phyloP scores from a whole-genome alignment of 2,113 vertebrate species.

The Solea senegalensis region DNA sequence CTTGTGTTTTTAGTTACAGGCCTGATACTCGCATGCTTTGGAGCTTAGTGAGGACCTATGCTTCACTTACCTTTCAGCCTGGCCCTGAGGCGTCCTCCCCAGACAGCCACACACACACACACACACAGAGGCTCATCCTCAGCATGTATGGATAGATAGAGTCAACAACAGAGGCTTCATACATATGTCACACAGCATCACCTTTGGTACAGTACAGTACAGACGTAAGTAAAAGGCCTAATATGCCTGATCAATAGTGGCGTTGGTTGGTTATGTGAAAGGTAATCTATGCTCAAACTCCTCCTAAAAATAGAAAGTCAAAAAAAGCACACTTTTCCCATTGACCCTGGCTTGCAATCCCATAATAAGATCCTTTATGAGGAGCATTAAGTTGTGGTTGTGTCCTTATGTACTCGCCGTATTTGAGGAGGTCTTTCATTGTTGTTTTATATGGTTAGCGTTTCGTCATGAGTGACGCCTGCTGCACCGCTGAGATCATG shows the following conservation, averaged over 20 bases:
- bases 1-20: slow-evolving; percentile 78
- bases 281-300: neutral
- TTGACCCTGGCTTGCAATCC: slow-evolving; percentile 15
- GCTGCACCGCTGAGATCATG: slow-evolving; percentile 70
- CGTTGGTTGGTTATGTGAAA: slow-evolving; percentile 22
- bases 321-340: neutral
- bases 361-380: slow-evolving; percentile 43
- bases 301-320: slow-evolving; percentile 47
- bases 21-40: slow-evolving; percentile 59
- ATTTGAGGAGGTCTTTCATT: slow-evolving; percentile 68
- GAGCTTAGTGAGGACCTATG: slow-evolving; percentile 65
- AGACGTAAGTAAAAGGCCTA: neutral
- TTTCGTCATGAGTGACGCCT: slow-evolving; percentile 78
- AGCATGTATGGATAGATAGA: slow-evolving; percentile 41
- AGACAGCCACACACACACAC: slow-evolving; percentile 47
- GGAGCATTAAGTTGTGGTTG: slow-evolving; percentile 51
- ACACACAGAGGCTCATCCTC: slow-evolving; percentile 48
- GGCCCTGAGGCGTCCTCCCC: slow-evolving; percentile 47
- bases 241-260: no score
- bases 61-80: slow-evolving; percentile 54
- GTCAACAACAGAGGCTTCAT: slow-evolving; percentile 29
- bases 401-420: slow-evolving; percentile 52
- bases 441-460: slow-evolving; percentile 72
- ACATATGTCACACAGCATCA: slow-evolving; percentile 12
- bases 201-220: neutral